Evolutionary conservation across 2,888 invertebrate species (phyloP).

Genomic region (Volucella inanis): DNA sequence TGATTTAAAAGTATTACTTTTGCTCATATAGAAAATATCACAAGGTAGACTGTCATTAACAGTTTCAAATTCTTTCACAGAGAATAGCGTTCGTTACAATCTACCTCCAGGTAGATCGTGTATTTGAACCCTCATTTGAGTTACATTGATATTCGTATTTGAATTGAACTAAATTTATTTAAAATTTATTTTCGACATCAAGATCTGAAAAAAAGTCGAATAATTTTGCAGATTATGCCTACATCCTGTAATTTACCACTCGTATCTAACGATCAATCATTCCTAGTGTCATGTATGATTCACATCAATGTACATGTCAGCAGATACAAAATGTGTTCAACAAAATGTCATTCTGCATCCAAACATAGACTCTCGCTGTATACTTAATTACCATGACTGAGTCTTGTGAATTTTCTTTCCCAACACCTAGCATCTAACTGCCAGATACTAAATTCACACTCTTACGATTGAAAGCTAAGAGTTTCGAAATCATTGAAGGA

Average conservation of each 20-base stretch:
- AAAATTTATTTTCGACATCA: background rate
- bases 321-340: background rate
- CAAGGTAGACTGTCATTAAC: too few species aligned
- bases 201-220: too few species aligned
- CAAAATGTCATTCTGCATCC: slow-evolving; percentile 4
- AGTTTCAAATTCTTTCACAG: too few species aligned
- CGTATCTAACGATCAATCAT: background rate
- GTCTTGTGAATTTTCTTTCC: background rate
- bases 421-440: background rate
- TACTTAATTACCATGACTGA: slow-evolving; percentile 10
- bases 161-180: too few species aligned
- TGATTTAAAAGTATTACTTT: too few species aligned
- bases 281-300: background rate
- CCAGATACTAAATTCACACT: background rate
- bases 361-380: background rate
- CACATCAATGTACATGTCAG: background rate
- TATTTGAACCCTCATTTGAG: too few species aligned
- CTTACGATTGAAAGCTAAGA: background rate
- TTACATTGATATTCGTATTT: too few species aligned
- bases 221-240: background rate
- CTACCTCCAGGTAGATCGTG: too few species aligned
- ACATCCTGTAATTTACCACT: background rate
- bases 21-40: too few species aligned
- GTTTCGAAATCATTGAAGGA: slow-evolving; percentile 6
- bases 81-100: too few species aligned